A percentile compares a stretch with the other conserved stretches of the same genome.
These are phyloP conservation scores for Oreocharis arfaki DNA, from an alignment of 2,113 vertebrate species.

Conservation along the genomic window DNA sequence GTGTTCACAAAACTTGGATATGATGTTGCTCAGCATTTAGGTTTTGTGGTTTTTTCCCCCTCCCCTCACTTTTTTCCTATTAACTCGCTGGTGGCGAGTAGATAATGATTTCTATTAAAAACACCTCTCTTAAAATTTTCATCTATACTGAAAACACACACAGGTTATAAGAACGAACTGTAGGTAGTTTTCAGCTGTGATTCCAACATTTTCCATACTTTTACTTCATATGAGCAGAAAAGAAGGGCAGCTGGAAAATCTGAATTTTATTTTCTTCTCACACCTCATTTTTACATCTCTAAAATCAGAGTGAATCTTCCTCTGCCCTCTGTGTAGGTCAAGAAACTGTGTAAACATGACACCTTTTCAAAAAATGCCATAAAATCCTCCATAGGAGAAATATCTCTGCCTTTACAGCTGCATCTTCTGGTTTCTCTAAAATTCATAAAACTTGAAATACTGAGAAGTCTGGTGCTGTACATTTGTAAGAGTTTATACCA, in stretches of 20 bases:
- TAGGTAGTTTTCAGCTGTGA: not conserved
- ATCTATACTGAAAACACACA: not conserved
- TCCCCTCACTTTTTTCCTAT: not conserved
- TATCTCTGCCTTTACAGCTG: not conserved
- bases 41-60: accelerated
- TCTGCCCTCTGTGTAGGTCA: not conserved
- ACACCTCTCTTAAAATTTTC: not conserved
- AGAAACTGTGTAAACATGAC: not conserved
- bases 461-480: not conserved
- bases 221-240: not conserved
- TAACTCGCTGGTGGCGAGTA: not conserved
- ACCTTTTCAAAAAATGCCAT: not conserved
- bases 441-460: not conserved
- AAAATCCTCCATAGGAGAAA: not conserved
- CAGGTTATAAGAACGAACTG: not conserved
- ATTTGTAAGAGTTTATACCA: not conserved
- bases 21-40: not conserved
- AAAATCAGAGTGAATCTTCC: not conserved
- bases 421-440: not conserved
- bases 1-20: not conserved
- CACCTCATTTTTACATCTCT: not conserved
- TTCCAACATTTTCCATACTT: not conserved
- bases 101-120: not conserved
- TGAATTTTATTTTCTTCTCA: not conserved
- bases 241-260: not conserved